Percentiles rank a stretch among this genome's conserved stretches.
These are phyloP conservation scores for Coracopsis vasa DNA, from an alignment of 2,113 vertebrate genomes.

Conservation along the genomic window DNA sequence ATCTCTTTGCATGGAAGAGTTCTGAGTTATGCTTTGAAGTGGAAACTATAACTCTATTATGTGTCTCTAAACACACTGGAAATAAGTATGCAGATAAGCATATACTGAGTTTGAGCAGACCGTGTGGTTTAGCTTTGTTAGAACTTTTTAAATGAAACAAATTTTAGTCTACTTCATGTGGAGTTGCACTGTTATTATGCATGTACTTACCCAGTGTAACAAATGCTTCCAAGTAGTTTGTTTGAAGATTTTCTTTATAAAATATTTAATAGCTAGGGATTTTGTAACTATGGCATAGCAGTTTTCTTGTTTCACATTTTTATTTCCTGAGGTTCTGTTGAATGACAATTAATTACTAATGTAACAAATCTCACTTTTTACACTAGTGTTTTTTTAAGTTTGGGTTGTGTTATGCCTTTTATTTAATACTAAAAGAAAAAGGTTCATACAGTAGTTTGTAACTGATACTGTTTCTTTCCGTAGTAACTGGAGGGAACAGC, in stretches of 20 bases:
- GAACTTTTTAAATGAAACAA: background rate
- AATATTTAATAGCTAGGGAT: background rate
- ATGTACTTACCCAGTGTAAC: background rate
- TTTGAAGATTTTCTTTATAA: background rate
- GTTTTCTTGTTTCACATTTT: background rate
- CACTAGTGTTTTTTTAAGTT: background rate
- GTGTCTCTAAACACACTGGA: background rate
- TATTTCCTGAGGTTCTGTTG: background rate
- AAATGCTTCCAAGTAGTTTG: background rate
- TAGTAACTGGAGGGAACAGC: background rate
- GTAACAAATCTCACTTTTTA: background rate
- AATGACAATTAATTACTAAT: background rate
- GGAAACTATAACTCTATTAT: background rate
- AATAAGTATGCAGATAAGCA: background rate
- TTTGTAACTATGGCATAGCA: background rate
- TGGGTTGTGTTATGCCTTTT: background rate
- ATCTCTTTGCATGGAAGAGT: constrained; percentile 42
- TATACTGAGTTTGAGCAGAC: background rate
- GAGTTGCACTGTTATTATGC: background rate
- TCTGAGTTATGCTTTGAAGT: constrained; percentile 38
- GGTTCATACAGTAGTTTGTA: background rate
- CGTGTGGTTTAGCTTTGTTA: background rate
- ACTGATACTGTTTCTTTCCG: background rate
- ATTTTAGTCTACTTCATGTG: background rate
- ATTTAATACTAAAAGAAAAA: background rate